phyloP scores from a whole-genome alignment of 2,888 invertebrate genomes.

The Cosmorhoe ocellata region DNA sequence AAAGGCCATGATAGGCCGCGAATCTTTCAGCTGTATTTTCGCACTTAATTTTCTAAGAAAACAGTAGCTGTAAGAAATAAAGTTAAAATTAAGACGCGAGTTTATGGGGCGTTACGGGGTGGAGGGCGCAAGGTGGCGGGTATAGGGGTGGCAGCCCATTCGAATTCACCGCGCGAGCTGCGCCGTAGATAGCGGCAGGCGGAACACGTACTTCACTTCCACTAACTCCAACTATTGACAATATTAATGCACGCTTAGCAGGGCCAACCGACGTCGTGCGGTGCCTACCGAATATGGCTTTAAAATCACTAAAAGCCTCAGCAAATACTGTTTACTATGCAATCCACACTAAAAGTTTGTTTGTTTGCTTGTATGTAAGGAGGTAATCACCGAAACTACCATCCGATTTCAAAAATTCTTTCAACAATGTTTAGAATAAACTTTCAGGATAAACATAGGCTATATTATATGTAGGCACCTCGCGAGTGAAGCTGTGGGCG shows the following conservation, averaged over 20 bases:
- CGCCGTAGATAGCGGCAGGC: slow-evolving; percentile 81
- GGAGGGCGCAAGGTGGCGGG: slow-evolving; percentile 47
- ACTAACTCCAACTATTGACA: slow-evolving; percentile 83
- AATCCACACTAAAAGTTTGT: no score
- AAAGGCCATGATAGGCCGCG: slow-evolving; percentile 51
- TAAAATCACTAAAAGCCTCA: slow-evolving; percentile 41
- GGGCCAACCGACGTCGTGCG: slow-evolving; percentile 71
- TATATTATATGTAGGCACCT: no score
- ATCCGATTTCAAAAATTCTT: no score
- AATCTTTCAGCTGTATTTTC: slow-evolving; percentile 74
- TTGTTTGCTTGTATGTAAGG: no score
- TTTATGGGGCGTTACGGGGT: slow-evolving; percentile 80
- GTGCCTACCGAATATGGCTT: slow-evolving; percentile 59
- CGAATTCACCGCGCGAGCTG: slow-evolving; percentile 79
- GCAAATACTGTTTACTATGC: slow-evolving; percentile 2
- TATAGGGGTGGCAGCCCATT: slow-evolving; percentile 57
- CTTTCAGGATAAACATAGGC: no score
- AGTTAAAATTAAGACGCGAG: slow-evolving; percentile 82
- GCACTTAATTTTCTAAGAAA: slow-evolving; percentile 79
- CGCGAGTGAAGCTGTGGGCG: no score
- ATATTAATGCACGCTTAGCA: slow-evolving; percentile 82
- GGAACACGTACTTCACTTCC: slow-evolving; percentile 82
- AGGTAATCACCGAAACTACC: no score
- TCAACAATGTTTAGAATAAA: no score
- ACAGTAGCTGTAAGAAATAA: slow-evolving; percentile 79